Conservation (phyloP, 1,140 invertebrate species). For the Chrysomallon squamiferum region DNA sequence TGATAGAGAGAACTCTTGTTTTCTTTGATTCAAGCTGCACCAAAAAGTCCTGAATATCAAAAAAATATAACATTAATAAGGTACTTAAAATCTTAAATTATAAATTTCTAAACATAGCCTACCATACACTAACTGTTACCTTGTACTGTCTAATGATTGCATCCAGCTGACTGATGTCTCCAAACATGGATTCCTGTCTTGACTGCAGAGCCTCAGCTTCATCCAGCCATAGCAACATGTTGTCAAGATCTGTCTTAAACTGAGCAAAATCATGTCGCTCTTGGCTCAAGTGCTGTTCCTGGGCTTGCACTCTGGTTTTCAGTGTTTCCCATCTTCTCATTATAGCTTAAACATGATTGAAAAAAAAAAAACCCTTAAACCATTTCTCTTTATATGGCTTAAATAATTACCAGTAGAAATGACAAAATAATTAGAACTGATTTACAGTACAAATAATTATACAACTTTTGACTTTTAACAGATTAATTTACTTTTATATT, state of each 20-base stretch:
- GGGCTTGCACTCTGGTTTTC: constrained; percentile 4
- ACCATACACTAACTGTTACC: constrained; percentile 43
- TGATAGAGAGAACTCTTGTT: constrained; percentile 82
- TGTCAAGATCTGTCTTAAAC: constrained; percentile 86
- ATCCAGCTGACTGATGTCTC: constrained; percentile 82
- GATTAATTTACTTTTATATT: too few species aligned
- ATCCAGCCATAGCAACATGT: constrained; percentile 87
- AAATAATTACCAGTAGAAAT: too few species aligned
- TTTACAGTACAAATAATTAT: too few species aligned
- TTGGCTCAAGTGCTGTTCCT: not conserved
- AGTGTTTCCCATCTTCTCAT: constrained; percentile 16
- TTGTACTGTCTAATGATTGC: constrained; percentile 79
- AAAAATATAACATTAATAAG: not conserved
- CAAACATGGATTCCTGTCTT: constrained; percentile 72
- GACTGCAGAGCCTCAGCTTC: constrained; percentile 84
- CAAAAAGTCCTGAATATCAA: constrained; percentile 80
- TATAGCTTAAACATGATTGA: not conserved
- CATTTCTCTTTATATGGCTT: not conserved
- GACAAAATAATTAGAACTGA: too few species aligned
- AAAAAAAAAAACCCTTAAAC: not conserved
- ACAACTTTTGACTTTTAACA: too few species aligned
- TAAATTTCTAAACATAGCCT: not conserved
- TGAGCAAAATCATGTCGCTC: constrained; percentile 84
- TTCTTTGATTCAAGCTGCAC: constrained; percentile 89
- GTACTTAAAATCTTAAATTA: too few species aligned